Percentiles rank a stretch among this genome's conserved stretches.
These are phyloP conservation scores for Cataglyphis hispanica DNA, from an alignment of 1,140 invertebrate species.

Conservation along the genomic window DNA sequence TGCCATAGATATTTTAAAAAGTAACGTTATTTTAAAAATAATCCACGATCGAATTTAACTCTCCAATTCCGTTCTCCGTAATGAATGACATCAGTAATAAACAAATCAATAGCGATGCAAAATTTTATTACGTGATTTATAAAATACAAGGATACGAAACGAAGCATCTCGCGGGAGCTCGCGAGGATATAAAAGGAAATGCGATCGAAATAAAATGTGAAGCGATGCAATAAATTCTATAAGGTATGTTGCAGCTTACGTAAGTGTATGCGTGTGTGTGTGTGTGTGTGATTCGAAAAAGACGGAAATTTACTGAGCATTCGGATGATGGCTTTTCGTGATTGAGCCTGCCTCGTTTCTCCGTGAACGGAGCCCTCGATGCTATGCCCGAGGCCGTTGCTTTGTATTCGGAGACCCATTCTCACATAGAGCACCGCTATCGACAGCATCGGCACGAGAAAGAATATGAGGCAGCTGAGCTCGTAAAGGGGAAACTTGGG, in stretches of 20 bases:
- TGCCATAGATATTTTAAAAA: not conserved
- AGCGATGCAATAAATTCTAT: constrained; percentile 8
- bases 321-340: constrained; percentile 91
- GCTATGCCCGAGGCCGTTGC: constrained; percentile 82
- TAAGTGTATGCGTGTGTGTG: too few relatives aligned
- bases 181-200: not conserved
- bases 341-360: constrained; percentile 89
- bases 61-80: not conserved
- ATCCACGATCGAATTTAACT: not conserved
- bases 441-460: constrained; percentile 93
- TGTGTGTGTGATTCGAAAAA: not conserved
- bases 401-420: constrained; percentile 91
- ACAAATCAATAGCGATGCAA: not conserved
- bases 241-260: not conserved
- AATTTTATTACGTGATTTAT: constrained; percentile 10
- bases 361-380: constrained; percentile 89
- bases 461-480: constrained; percentile 93
- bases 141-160: not conserved
- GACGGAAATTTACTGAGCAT: constrained; percentile 91
- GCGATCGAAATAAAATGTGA: not conserved
- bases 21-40: not conserved
- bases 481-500: constrained; percentile 90
- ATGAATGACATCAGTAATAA: not conserved
- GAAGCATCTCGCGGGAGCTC: not conserved
- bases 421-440: constrained; percentile 92